These are phyloP conservation scores for Ethmia dodecea DNA, from an alignment of 2,888 invertebrate genomes.

Conservation along the genomic window DNA sequence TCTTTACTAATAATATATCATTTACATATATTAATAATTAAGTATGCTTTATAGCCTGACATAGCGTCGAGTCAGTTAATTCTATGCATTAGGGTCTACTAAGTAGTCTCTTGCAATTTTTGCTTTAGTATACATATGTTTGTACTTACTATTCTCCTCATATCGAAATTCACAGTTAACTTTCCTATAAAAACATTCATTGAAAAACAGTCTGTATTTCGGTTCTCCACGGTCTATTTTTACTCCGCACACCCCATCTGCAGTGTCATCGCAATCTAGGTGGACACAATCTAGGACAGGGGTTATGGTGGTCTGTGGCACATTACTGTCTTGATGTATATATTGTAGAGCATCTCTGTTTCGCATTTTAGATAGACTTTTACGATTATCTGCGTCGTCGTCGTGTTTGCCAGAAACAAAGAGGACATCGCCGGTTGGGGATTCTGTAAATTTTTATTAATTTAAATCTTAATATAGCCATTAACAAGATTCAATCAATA, in stretches of 20 bases:
- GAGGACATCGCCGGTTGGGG: conserved; percentile 33
- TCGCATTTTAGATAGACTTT: conserved; percentile 9
- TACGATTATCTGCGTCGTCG: conserved; percentile 25
- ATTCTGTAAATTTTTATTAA: too few species aligned
- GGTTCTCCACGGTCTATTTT: conserved; percentile 34
- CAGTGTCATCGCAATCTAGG: conserved; percentile 41
- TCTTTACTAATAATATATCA: too few species aligned
- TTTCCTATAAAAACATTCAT: conserved; percentile 57
- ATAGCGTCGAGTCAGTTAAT: too few species aligned
- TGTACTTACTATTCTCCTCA: conserved; percentile 48
- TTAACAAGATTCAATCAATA: too few species aligned
- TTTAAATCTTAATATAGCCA: too few species aligned
- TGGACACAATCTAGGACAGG: conserved; percentile 35
- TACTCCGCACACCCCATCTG: conserved; percentile 43
- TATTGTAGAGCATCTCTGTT: conserved; percentile 11
- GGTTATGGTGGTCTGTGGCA: conserved; percentile 2
- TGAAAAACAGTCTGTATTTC: conserved; percentile 49
- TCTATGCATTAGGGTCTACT: too few species aligned
- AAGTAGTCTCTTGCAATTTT: too few species aligned
- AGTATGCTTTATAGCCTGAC: too few species aligned
- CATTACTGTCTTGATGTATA: conserved; percentile 2
- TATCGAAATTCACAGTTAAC: conserved; percentile 57
- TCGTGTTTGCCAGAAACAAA: conserved; percentile 50
- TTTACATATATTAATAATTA: too few species aligned
- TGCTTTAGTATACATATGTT: too few species aligned